Base-by-base conservation (phyloP, 2,888 invertebrate genomes). In the Auanema freiburgensis region DNA sequence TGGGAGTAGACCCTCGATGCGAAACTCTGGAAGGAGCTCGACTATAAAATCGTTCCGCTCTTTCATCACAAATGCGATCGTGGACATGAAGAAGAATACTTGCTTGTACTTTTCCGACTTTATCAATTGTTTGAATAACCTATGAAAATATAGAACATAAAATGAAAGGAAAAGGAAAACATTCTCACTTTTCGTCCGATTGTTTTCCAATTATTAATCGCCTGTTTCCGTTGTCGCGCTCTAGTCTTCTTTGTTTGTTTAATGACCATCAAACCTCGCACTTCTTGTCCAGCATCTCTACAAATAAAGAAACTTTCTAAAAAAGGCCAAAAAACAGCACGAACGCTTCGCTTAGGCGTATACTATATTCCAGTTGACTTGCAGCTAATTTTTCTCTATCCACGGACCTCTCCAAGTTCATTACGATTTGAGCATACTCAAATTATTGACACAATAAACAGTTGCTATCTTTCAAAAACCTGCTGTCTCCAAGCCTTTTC, bases 401-500 rank as follows among this genome's bases (percentile, higher is more conserved):
- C 52, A 96, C 92, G 0, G 95, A 93, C 42, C 96, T 87, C 84
- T 98, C 98, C 77, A 98, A 84, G 0, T 95, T 92, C 23, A 98
- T 93, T 2, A 98, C 94, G 74, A 97, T 96, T 87, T 97, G 96
- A 0, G 97, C 97, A 93, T 97, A 98, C 91, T 95, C 16, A 52
- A 16, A 8, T 52, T 23, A 8, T 23, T 23, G 4, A 23, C 5
- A 46, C 8, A 52, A 21, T 11, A 1, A 21, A 16, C 3, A n/a
- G 3, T 23, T n/a, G 24, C 8, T 12, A 4, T 52, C 21, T 52
- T 12, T 10, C 6, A 12, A 52, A 52, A 16, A 90, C 92, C 88
- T 93, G 93, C 84, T 94, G 93, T 84, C 95, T 91, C 92, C 93
- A 98, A 84, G 98, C 97, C 85, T 97, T 97, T 85, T 97, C 97